Evolutionary conservation across 1,140 invertebrate species (phyloP), one percentile per base, ranked within the genome.

Genomic region (Gonatopus flavifemur): DNA sequence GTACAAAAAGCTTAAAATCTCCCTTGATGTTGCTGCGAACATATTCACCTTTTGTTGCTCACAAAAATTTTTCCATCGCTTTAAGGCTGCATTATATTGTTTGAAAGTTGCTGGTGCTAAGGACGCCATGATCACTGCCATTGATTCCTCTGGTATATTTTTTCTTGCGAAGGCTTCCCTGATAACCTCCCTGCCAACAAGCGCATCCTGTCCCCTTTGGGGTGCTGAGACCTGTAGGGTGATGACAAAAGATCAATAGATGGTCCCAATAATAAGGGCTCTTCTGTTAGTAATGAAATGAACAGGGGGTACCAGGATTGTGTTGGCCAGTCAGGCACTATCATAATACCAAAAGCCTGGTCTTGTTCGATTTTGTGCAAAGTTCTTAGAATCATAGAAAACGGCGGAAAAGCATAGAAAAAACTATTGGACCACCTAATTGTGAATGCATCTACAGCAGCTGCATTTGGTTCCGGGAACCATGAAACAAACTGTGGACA

Each of bases 401-500:
- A n/a, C n/a, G n/a, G n/a, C n/a, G n/a, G n/a, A n/a, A n/a, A n/a
- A n/a, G n/a, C 53, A 20, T 49, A 55, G 9, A 42, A 51, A 25
- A 39, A 47, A 9, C 3, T 8, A 2, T 36, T n/a, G 20, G 33
- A 13, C 48, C 48, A 49, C 10, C 36, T 25, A 13, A 62, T 50
- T 4, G 46, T 28, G 4, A 50, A 28, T 2, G 59, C 46, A 1
- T 45, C 36, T 16, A 41, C 21, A n/a, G n/a, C n/a, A n/a, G n/a
- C n/a, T n/a, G n/a, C n/a, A n/a, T n/a, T n/a, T n/a, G n/a, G n/a
- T n/a, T 62, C 59, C 21, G 21, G 43, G 22, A 46, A 21, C 56
- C 64, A 62, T 2, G 62, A 59, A 36, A 49, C 50, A 49, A 50
- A 68, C 25, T 30, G 42, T 20, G 39, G 8, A 41, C 62, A 66